phyloP scores from a whole-genome alignment of 2,797 vertebrate genomes.

The Parauchenoglanis ngamensis region DNA sequence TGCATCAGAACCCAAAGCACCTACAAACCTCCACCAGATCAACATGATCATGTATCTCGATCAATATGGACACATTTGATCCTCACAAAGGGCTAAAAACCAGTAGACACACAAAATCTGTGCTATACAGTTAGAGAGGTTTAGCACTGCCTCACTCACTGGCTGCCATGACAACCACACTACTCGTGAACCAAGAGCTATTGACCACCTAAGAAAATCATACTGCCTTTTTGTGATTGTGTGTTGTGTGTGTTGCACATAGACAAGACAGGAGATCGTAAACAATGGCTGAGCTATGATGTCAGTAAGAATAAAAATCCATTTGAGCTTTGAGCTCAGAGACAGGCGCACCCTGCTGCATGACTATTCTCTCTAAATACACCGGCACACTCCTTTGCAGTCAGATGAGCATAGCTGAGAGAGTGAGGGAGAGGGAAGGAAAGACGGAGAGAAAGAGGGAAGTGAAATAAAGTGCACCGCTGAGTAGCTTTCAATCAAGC shows the following conservation, averaged over 20 bases:
- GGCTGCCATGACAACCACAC: constrained; percentile 50
- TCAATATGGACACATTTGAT: neutral
- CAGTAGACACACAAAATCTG: constrained; percentile 28
- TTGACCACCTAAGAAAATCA: constrained; percentile 47
- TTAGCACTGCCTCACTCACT: constrained; percentile 23
- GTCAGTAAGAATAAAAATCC: neutral
- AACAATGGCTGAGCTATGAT: constrained; percentile 23
- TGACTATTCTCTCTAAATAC: constrained; percentile 4
- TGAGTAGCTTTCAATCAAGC: constrained; percentile 56
- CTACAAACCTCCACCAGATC: neutral
- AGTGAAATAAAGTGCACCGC: constrained; percentile 27
- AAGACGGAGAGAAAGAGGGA: neutral
- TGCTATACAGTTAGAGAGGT: constrained; percentile 32
- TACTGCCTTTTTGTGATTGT: constrained; percentile 17
- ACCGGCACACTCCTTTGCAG: constrained; percentile 7
- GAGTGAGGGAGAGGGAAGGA: constrained; percentile 7
- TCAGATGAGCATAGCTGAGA: constrained; percentile 14
- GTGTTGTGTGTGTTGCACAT: constrained; percentile 23
- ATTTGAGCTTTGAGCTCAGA: constrained; percentile 17
- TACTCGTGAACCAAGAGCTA: constrained; percentile 40
- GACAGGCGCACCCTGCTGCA: constrained; percentile 14
- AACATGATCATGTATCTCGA: neutral
- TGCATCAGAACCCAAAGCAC: neutral
- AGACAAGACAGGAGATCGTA: constrained; percentile 37
- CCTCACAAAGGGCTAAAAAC: neutral